Base-by-base conservation (phyloP, 2,797 vertebrate genomes). In the Lateolabrax maculatus region DNA sequence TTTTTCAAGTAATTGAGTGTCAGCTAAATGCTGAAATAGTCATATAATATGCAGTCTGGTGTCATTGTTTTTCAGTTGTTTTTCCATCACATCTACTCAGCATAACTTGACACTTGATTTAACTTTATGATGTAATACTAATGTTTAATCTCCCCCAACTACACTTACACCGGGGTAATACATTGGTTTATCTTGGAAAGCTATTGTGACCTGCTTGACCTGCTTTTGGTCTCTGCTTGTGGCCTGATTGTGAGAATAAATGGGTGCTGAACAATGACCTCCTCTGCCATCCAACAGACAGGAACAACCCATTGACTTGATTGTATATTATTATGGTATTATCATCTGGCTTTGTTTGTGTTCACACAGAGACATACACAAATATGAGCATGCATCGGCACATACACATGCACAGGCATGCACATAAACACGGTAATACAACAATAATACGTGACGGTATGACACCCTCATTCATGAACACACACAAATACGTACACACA, bases 241-340 rank as follows among this genome's bases (percentile, higher is more conserved):
- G 71, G 61, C 68, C 67, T 27, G 79, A 83, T 86, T 84, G 85
- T 89, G 90, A 90, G 87, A 92, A 90, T 82, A 79, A 88, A 69
- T 65, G 81, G 37, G 6, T 57, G 60, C 77, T n/a, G 48, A 89
- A 91, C 92, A 93, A 91, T 90, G 77, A 77, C 61, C 76, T 53
- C 39, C 49, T 60, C 86, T 66, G 80, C 80, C 79, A 66, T 75
- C 71, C 69, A 27, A 3, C 44, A 67, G 79, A 77, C 83, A 90
- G 89, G 92, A 93, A 93, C 82, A 52, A 44, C 77, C 89, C 80
- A 87, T 91, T 92, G 84, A 90, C 84, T 81, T 46, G 21, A 83
- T 79, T 92, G 92, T 92, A 60, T 92, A 89, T 92, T 91, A 75
- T 90, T 87, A 81, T 74, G 29, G 70, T 79, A 87, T 91, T 87